Evolutionary conservation across 2,888 invertebrate genomes (phyloP), one percentile per base, ranked within the genome.

Genomic region (Calameuta filiformis): DNA sequence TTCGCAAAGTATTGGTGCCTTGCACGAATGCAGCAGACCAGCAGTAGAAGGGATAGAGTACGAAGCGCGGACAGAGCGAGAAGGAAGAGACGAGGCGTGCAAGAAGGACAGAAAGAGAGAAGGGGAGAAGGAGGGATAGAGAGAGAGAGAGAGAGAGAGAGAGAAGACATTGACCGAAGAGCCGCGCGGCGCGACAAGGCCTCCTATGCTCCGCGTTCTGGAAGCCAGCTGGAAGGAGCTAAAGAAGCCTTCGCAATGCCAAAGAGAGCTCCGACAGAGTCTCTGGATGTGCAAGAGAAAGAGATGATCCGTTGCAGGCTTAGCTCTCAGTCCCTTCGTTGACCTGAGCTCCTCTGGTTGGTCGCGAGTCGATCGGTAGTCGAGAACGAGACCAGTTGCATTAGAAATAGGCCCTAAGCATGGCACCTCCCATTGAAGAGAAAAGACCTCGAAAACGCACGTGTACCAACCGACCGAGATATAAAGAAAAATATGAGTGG

Each of bases 81-180:
- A 76, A 78, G 68, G 79, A 74, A 75, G 79, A 79, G 73, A 69
- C 71, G 77, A 78, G 76, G 73, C 74, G 79, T 74, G 80, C 73
- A 78, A 76, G 69, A 75, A 75, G 73, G 79, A 78, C 77, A 80
- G 79, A 78, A 76, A 79, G 76, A 12, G 79, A 74, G 75, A 79
- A 73, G 68, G 71, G 77, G 77, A 33, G 73, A 76, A 77, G 77
- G 78, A 79, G 76, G 11, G 79, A 74, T 73, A 80, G 75, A 40
- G 73, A 79, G 79, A n/a, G 69, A 75, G 77, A 73, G 75, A 75
- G 82, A 76, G 68, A 80, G 76, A 79, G 80, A 40, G 35, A 33
- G 79, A 80, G 76, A 79, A 86, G 84, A 87, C 85, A 88, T 90
- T 90, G 91, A 91, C 91, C 91, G 92, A 91, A 89, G 88, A 89